Evolutionary conservation across 2,888 invertebrate species (phyloP).

Genomic region (Brachypalpus laphriformis): DNA sequence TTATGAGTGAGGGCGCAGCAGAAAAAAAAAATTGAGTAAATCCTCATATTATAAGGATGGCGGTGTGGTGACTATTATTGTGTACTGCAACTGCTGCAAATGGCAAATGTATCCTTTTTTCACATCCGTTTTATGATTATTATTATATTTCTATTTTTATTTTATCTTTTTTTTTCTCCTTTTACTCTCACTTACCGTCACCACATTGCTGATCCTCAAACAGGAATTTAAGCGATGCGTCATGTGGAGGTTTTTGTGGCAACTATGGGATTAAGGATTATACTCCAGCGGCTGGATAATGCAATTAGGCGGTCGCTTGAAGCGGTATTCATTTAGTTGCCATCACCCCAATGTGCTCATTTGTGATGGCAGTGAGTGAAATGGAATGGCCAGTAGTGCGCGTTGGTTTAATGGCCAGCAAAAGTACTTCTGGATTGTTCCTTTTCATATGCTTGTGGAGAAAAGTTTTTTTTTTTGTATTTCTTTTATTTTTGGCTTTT

Average conservation of each 20-base stretch:
- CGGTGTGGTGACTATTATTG: slow-evolving; percentile 55
- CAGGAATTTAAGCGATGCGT: slow-evolving; percentile 61
- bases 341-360: background rate
- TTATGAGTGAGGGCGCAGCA: slow-evolving; percentile 10
- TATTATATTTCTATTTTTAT: slow-evolving; percentile 62
- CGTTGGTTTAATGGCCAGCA: slow-evolving; percentile 16
- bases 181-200: background rate
- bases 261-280: slow-evolving; percentile 30
- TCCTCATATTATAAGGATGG: slow-evolving; percentile 50
- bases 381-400: slow-evolving; percentile 16
- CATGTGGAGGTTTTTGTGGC: slow-evolving; percentile 43
- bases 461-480: background rate
- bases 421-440: slow-evolving; percentile 1
- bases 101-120: slow-evolving; percentile 56
- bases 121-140: slow-evolving; percentile 56
- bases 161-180: slow-evolving; percentile 18
- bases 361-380: background rate
- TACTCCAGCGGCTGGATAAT: slow-evolving; percentile 37
- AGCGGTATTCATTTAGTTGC: slow-evolving; percentile 14
- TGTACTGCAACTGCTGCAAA: slow-evolving; percentile 62
- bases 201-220: slow-evolving; percentile 63
- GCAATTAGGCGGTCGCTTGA: slow-evolving; percentile 66
- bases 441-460: background rate
- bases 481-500: background rate
- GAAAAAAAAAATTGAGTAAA: slow-evolving; percentile 33